A percentile compares a stretch with the other conserved stretches of the same genome.
Evolutionary conservation across 2,888 invertebrate species (phyloP).

Genomic region (Microchrysa polita): DNA sequence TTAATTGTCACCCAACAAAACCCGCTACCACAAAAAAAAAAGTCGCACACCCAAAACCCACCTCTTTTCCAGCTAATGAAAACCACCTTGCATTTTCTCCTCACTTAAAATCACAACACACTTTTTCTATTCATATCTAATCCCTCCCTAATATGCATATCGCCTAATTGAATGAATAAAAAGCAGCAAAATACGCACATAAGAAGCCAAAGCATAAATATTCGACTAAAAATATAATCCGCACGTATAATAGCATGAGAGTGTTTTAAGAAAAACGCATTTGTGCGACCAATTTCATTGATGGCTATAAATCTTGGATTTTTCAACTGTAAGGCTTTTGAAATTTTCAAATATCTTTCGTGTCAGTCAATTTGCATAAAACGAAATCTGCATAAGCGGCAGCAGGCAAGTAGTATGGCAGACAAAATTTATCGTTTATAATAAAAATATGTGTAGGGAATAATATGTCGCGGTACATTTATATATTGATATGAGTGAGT

Average conservation of each 20-base stretch:
- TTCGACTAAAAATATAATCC: no score
- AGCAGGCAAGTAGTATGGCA: no score
- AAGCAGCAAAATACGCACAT: neutral
- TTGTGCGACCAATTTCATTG: conserved; percentile 40
- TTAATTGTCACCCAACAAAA: no score
- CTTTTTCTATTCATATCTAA: conserved; percentile 9
- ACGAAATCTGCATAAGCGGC: conserved; percentile 32
- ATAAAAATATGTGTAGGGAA: neutral
- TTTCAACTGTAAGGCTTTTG: conserved; percentile 36
- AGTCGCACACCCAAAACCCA: neutral
- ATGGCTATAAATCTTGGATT: conserved; percentile 42
- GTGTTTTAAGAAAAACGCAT: conserved; percentile 39
- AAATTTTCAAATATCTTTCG: conserved; percentile 36
- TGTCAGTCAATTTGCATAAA: conserved; percentile 36
- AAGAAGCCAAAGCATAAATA: conserved; percentile 6
- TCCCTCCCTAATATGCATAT: conserved; percentile 19
- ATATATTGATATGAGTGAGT: neutral
- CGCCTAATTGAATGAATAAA: neutral
- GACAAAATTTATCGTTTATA: conserved; percentile 10
- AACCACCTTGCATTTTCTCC: no score
- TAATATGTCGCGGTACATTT: no score
- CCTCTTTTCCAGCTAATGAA: neutral
- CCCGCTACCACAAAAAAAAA: neutral
- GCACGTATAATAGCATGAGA: neutral
- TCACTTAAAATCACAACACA: neutral